Evolutionary conservation across 2,888 invertebrate species (phyloP), one percentile per base, ranked within the genome.

Genomic region (Baccha elongata): DNA sequence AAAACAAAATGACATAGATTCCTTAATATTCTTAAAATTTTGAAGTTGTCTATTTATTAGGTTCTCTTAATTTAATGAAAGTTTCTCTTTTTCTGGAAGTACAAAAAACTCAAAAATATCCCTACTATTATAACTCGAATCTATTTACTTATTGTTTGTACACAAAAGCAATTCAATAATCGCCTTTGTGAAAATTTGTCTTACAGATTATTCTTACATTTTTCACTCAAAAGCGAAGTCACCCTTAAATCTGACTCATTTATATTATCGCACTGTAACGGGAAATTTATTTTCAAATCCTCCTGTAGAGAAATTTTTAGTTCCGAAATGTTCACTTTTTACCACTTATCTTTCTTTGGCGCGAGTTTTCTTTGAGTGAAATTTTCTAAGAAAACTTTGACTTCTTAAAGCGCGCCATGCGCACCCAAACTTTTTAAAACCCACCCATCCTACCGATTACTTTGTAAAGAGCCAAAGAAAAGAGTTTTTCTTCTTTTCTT

Each of bases 311-410:
- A 4, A 8, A 8, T 32, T 32, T 3, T 8, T 3, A n/a, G 29
- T 7, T 32, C 29, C 29, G 8, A 32, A 32, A 32, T 32, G 8
- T 32, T 32, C 29, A n/a, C n/a, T n/a, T n/a, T n/a, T n/a, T n/a
- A n/a, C n/a, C n/a, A n/a, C n/a, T n/a, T n/a, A n/a, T 58, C 50
- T 55, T 65, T 7, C 48, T 58, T 37, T 48, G 26, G n/a, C 26
- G 19, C 29, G 8, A 32, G 8, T 29, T 35, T 46, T 42, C 55
- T 65, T 72, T 15, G 67, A 73, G 62, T 53, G 62, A 6, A 72
- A 48, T 68, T 46, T 73, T 65, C 65, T 44, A 72, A 79, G 79
- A 74, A 60, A 37, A 53, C 35, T 15, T 13, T 3, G 23, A 32
- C n/a, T 26, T 44, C 42, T 35, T 44, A 46, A 42, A 35, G 17